Percentiles rank a stretch among this genome's conserved stretches.
Conservation (phyloP, 1,140 invertebrate genomes). For the Arctopsyche grandis region DNA sequence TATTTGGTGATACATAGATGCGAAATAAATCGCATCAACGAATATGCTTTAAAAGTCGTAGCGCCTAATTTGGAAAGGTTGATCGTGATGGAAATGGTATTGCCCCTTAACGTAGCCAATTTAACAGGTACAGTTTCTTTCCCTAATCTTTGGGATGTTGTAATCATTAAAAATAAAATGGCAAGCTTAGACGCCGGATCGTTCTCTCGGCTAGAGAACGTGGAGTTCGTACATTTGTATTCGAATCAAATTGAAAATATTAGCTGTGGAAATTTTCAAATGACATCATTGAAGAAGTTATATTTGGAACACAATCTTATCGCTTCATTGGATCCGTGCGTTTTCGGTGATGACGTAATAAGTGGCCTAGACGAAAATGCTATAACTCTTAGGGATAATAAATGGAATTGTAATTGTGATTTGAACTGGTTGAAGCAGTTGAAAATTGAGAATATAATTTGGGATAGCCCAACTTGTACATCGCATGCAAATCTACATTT, state of each 20-base stretch:
- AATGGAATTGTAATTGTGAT: slow-evolving; percentile 45
- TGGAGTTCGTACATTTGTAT: slow-evolving; percentile 31
- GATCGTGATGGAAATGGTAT: slow-evolving; percentile 51
- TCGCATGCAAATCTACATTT: neutral
- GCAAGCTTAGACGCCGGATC: slow-evolving; percentile 44
- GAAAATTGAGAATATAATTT: neutral
- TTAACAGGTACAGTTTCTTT: slow-evolving; percentile 53
- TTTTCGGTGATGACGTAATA: slow-evolving; percentile 50
- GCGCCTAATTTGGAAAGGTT: slow-evolving; percentile 53
- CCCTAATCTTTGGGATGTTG: slow-evolving; percentile 48
- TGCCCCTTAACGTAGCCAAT: slow-evolving; percentile 53
- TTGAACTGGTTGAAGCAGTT: slow-evolving; percentile 45
- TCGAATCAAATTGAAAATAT: neutral
- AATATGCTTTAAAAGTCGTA: slow-evolving; percentile 42
- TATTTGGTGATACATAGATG: slow-evolving; percentile 25
- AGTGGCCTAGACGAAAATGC: slow-evolving; percentile 52
- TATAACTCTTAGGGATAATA: slow-evolving; percentile 50
- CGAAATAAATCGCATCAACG: slow-evolving; percentile 47
- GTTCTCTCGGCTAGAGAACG: slow-evolving; percentile 54
- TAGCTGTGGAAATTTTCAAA: neutral
- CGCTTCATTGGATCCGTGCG: slow-evolving; percentile 56
- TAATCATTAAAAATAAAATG: slow-evolving; percentile 56
- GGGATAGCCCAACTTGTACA: slow-evolving; percentile 28
- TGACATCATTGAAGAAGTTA: neutral
- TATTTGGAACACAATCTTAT: slow-evolving; percentile 45